phyloP scores from a whole-genome alignment of 2,797 vertebrate species.

The Lophura swinhoii region DNA sequence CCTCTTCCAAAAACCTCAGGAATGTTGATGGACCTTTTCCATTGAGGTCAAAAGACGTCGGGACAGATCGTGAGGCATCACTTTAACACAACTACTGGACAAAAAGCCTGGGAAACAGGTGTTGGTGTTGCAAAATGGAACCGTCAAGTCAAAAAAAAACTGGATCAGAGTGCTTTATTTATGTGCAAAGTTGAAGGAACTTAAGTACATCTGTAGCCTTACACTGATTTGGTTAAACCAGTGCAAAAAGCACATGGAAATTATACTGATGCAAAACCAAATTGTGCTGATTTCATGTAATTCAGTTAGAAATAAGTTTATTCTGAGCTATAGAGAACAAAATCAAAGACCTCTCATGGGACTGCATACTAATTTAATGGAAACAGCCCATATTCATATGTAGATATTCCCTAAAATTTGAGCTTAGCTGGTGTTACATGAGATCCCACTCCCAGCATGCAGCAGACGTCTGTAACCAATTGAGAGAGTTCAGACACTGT shows the following conservation, averaged over 20 bases:
- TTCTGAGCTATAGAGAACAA: background rate
- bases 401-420: background rate
- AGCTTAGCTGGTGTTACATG: rapidly evolving
- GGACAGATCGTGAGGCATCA: background rate
- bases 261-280: background rate
- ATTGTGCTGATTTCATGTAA: background rate
- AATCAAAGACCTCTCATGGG: background rate
- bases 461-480: background rate
- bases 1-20: background rate
- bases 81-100: background rate
- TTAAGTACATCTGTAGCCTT: background rate
- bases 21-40: background rate
- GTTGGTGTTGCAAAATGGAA: background rate
- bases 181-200: background rate
- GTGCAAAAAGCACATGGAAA: background rate
- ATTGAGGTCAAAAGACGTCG: background rate
- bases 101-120: background rate
- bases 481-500: background rate
- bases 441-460: background rate
- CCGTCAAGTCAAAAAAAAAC: background rate
- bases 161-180: background rate
- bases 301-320: background rate
- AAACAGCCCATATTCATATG: background rate
- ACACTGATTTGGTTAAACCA: background rate
- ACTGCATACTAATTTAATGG: background rate